A percentile compares a stretch with the other conserved stretches of the same genome.
phyloP scores from a whole-genome alignment of 2,113 vertebrate genomes.

The Caloenas nicobarica region DNA sequence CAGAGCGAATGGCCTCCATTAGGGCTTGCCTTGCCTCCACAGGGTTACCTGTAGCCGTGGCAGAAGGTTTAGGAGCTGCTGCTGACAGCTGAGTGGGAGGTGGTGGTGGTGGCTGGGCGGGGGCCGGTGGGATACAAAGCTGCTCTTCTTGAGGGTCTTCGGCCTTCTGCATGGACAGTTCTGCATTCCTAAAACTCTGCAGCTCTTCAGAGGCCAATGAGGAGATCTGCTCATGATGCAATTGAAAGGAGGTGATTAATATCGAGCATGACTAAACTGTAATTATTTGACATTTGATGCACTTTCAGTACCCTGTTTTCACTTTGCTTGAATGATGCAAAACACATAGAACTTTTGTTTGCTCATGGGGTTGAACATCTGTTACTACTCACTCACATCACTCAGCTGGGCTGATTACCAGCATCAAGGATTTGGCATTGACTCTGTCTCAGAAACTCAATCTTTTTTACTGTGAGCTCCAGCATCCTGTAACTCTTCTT shows the following conservation, averaged over 20 bases:
- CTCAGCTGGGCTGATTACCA: constrained; percentile 28
- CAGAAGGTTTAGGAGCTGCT: constrained; percentile 11
- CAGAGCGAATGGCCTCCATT: constrained; percentile 92
- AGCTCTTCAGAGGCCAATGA: constrained; percentile 85
- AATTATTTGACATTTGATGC: not conserved
- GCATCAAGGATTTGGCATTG: constrained; percentile 19
- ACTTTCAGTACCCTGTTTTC: not conserved
- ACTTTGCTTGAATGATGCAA: not conserved
- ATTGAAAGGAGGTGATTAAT: not conserved
- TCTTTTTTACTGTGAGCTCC: constrained; percentile 20
- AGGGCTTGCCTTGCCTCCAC: constrained; percentile 81
- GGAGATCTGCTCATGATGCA: constrained; percentile 75
- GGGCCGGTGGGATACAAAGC: not conserved
- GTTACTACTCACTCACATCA: constrained; percentile 36
- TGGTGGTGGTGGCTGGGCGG: constrained; percentile 1
- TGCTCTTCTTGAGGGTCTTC: not conserved
- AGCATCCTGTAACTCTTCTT: constrained; percentile 14
- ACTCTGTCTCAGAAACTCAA: constrained; percentile 46
- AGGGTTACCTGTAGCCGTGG: constrained; percentile 35
- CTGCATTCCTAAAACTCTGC: constrained; percentile 52
- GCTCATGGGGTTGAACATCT: constrained; percentile 32
- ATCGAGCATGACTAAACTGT: not conserved
- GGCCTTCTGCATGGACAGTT: not conserved
- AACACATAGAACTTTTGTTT: not conserved
- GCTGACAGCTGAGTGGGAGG: constrained; percentile 31